Percentiles rank a stretch among this genome's conserved stretches.
These are phyloP conservation scores for Epizoanthus illoricatus DNA, from an alignment of 92 coral and sea anemone species.

Conservation along the genomic window DNA sequence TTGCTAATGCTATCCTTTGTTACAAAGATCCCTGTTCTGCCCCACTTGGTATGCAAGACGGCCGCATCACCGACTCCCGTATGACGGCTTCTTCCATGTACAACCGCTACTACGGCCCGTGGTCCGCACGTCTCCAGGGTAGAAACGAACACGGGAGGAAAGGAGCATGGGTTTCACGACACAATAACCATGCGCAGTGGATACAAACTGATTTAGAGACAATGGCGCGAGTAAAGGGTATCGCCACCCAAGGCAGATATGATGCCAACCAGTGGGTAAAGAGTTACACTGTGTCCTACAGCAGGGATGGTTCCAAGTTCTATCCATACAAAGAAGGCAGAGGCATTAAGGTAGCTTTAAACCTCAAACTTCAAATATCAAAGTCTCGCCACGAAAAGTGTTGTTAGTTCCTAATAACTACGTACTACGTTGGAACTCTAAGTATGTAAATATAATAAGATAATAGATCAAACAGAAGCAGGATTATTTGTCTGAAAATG, in stretches of 20 bases:
- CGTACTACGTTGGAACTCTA: too few relatives aligned
- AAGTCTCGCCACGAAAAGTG: too few relatives aligned
- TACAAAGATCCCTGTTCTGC: conserved; percentile 57
- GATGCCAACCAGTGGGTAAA: conserved; percentile 19
- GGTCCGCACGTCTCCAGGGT: conserved; percentile 66
- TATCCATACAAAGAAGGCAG: conserved; percentile 43
- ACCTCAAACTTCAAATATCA: too few relatives aligned
- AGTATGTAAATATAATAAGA: too few relatives aligned
- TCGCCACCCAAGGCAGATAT: conserved; percentile 63
- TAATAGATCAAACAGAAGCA: too few relatives aligned
- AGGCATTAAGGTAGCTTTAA: background rate
- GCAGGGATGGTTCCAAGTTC: conserved; percentile 55
- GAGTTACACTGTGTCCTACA: conserved; percentile 56
- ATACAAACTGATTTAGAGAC: conserved; percentile 63
- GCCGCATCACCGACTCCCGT: conserved; percentile 58
- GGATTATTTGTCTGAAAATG: too few relatives aligned
- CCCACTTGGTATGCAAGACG: conserved; percentile 64
- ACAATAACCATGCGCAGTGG: conserved; percentile 54
- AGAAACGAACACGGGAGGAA: conserved; percentile 39
- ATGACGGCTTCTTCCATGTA: conserved; percentile 56
- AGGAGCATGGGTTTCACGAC: conserved; percentile 63
- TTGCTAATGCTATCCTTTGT: background rate
- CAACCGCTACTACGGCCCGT: conserved; percentile 58
- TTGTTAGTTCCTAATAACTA: too few relatives aligned
- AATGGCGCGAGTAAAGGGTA: conserved; percentile 54